Evolutionary conservation across 1,140 invertebrate genomes (phyloP).

Genomic region (Tetragnatha versicolor): DNA sequence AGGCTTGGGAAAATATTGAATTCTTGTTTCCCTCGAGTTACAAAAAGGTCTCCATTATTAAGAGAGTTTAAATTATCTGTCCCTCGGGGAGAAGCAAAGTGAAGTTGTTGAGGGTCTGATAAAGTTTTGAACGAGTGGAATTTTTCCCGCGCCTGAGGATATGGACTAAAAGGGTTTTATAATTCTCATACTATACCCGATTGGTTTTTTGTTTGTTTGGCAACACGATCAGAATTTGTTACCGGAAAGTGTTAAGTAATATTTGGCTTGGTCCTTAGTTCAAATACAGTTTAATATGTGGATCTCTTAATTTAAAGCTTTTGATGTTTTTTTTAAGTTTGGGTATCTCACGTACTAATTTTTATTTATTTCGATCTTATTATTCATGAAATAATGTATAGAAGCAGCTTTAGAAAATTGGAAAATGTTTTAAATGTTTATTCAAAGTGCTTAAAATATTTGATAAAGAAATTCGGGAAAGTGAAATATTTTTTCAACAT

Average conservation of each 20-base stretch:
- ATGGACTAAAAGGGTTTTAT: background rate
- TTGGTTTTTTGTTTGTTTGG: background rate
- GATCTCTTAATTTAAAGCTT: too few relatives aligned
- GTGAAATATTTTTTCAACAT: too few relatives aligned
- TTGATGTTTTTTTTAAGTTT: too few relatives aligned
- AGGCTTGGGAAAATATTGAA: slow-evolving; percentile 16
- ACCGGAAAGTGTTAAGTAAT: background rate
- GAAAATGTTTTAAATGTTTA: too few relatives aligned
- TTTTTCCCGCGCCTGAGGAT: slow-evolving; percentile 10
- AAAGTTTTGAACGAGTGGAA: slow-evolving; percentile 8
- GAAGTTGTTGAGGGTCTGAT: slow-evolving; percentile 10
- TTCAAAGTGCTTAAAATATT: too few relatives aligned
- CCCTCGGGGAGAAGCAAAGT: background rate
- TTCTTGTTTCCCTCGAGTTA: slow-evolving; percentile 14
- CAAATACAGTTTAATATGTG: too few relatives aligned
- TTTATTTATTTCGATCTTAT: too few relatives aligned
- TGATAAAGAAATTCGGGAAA: too few relatives aligned
- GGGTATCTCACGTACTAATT: too few relatives aligned
- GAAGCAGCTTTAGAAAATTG: too few relatives aligned
- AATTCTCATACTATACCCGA: background rate
- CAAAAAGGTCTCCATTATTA: slow-evolving; percentile 1
- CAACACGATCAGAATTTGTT: background rate
- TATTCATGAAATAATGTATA: too few relatives aligned
- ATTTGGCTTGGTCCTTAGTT: too few relatives aligned
- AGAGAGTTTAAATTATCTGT: slow-evolving; percentile 16